Percentiles rank a stretch among this genome's conserved stretches.
Conservation (phyloP, 2,888 invertebrate species). For the Cosmopolites sordidus region DNA sequence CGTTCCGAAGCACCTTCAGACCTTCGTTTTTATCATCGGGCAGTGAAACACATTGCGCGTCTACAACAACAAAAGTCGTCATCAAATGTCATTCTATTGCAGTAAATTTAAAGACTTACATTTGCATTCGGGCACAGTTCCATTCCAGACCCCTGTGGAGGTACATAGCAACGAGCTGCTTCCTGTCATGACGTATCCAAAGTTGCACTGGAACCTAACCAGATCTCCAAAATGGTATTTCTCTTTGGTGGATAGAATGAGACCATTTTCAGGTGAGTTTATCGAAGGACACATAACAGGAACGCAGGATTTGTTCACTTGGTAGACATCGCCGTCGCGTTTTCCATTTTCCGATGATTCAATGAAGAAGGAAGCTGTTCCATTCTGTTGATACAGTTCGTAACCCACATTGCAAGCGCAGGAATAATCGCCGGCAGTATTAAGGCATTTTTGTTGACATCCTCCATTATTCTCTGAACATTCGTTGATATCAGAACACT, state of each 20-base stretch:
- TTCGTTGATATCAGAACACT: slow-evolving; percentile 86
- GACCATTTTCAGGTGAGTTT: slow-evolving; percentile 77
- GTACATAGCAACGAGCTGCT: slow-evolving; percentile 81
- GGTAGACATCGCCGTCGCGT: slow-evolving; percentile 82
- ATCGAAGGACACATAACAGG: slow-evolving; percentile 83
- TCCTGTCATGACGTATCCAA: slow-evolving; percentile 90
- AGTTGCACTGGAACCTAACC: slow-evolving; percentile 88
- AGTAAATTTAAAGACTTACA: slow-evolving; percentile 59
- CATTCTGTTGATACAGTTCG: slow-evolving; percentile 81
- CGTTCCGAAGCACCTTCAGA: slow-evolving; percentile 69
- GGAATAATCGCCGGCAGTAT: slow-evolving; percentile 81
- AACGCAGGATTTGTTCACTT: slow-evolving; percentile 90
- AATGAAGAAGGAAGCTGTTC: slow-evolving; percentile 82
- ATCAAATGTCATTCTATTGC: background rate
- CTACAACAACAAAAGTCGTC: slow-evolving; percentile 51
- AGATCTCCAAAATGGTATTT: slow-evolving; percentile 86
- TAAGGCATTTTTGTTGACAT: slow-evolving; percentile 89
- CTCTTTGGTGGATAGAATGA: slow-evolving; percentile 72
- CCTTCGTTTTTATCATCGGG: slow-evolving; percentile 88
- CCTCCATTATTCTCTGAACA: slow-evolving; percentile 83
- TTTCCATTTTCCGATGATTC: slow-evolving; percentile 80
- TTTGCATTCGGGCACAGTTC: slow-evolving; percentile 87
- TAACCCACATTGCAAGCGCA: slow-evolving; percentile 90
- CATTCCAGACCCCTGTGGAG: slow-evolving; percentile 90
- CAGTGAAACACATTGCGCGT: slow-evolving; percentile 85